Percentiles rank a stretch among this genome's conserved stretches.
These are phyloP conservation scores for Sigmodon hispidus DNA, from an alignment of 2,113 vertebrate genomes.

Conservation along the genomic window DNA sequence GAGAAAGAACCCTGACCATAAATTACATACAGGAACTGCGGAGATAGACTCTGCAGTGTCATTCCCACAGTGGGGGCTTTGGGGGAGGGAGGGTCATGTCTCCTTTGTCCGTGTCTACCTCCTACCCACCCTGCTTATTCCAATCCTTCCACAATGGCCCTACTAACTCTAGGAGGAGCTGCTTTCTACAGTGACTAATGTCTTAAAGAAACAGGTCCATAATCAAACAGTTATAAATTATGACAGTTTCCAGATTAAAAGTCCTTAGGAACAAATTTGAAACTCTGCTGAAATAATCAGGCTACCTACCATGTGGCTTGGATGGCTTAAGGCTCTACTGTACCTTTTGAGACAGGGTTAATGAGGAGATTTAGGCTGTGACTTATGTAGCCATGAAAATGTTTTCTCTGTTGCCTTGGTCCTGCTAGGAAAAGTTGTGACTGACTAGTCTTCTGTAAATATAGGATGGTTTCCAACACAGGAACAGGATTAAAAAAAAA, in stretches of 20 bases:
- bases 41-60: background rate
- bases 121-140: background rate
- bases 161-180: background rate
- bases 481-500: background rate
- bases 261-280: background rate
- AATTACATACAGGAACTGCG: background rate
- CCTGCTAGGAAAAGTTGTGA: background rate
- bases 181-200: too few relatives aligned
- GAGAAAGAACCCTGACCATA: background rate
- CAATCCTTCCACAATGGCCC: background rate
- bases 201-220: background rate
- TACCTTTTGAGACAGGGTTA: background rate
- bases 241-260: background rate
- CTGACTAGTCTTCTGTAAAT: background rate
- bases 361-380: background rate
- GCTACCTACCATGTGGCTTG: background rate
- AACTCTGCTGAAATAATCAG: background rate
- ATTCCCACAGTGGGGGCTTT: background rate
- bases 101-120: background rate
- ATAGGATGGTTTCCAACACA: background rate
- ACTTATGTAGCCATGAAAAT: background rate
- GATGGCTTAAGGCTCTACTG: background rate
- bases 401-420: background rate
- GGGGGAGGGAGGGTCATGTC: background rate
- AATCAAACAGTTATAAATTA: background rate